phyloP scores from a whole-genome alignment of 2,113 vertebrate genomes.

The Dendrocopos noguchii region DNA sequence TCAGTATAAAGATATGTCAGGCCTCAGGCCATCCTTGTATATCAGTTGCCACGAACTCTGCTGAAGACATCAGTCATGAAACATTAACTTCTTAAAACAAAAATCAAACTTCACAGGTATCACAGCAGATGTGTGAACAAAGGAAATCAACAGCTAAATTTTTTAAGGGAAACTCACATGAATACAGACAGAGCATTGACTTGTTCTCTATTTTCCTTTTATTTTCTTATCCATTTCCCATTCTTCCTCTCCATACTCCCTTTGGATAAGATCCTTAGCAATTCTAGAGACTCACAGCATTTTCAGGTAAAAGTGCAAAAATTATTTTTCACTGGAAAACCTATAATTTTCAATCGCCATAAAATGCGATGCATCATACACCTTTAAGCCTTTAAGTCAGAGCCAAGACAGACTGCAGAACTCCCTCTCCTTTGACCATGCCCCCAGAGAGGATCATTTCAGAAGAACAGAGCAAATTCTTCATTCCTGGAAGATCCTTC shows the following conservation, averaged over 20 bases:
- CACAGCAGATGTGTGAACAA: conserved; percentile 31
- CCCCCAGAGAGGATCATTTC: neutral
- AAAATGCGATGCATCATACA: neutral
- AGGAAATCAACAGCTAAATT: conserved; percentile 13
- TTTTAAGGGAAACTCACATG: neutral
- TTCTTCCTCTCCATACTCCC: neutral
- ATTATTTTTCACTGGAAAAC: neutral
- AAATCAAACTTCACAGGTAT: conserved; percentile 37
- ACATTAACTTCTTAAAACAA: conserved; percentile 28
- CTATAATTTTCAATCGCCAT: neutral
- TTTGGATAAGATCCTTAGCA: neutral
- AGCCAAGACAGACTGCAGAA: neutral
- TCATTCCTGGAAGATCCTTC: neutral
- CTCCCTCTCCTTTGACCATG: fast-evolving
- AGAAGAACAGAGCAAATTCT: neutral
- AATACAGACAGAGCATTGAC: neutral
- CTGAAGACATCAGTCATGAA: conserved; percentile 48
- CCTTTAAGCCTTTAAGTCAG: neutral
- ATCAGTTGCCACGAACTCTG: conserved; percentile 4
- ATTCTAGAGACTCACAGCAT: neutral
- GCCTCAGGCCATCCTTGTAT: conserved; percentile 21
- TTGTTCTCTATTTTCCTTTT: neutral
- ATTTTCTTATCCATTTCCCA: neutral
- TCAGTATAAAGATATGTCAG: conserved; percentile 52
- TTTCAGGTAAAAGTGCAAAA: neutral